These are phyloP conservation scores for Popillia japonica DNA, from an alignment of 1,140 invertebrate genomes.

Conservation along the genomic window DNA sequence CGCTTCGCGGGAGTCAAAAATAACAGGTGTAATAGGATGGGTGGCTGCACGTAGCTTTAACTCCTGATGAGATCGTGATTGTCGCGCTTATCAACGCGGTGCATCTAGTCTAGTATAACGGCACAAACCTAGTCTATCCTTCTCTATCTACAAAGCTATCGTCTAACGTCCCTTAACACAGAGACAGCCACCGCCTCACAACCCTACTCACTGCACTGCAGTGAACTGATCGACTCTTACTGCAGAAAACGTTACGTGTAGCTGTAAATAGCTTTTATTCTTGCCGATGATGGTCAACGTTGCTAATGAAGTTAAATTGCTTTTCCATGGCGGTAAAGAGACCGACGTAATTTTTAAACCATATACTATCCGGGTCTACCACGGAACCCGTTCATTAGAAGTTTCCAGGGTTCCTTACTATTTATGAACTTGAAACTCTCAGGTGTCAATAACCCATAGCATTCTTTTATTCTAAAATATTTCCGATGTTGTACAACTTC, in stretches of 20 bases:
- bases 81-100: constrained; percentile 53
- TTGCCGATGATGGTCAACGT: background rate
- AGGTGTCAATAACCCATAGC: too few species aligned
- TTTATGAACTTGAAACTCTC: too few species aligned
- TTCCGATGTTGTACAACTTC: too few species aligned
- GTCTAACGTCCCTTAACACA: background rate
- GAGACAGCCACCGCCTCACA: background rate
- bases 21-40: constrained; percentile 51
- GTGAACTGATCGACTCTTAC: background rate
- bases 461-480: too few species aligned
- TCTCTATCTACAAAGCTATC: constrained; percentile 41
- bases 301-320: constrained; percentile 5
- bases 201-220: background rate
- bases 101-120: constrained; percentile 48
- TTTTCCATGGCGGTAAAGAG: background rate
- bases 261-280: constrained; percentile 25
- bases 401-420: too few species aligned
- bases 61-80: constrained; percentile 58
- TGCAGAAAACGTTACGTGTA: background rate
- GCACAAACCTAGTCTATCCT: background rate
- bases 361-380: too few species aligned
- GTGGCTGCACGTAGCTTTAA: constrained; percentile 54
- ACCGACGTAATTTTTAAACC: too few species aligned
- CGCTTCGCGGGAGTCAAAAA: background rate
- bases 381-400: too few species aligned